Percentiles rank a stretch among this genome's conserved stretches.
Evolutionary conservation across 2,888 invertebrate genomes (phyloP).

Genomic region (Leptopilina syphax): DNA sequence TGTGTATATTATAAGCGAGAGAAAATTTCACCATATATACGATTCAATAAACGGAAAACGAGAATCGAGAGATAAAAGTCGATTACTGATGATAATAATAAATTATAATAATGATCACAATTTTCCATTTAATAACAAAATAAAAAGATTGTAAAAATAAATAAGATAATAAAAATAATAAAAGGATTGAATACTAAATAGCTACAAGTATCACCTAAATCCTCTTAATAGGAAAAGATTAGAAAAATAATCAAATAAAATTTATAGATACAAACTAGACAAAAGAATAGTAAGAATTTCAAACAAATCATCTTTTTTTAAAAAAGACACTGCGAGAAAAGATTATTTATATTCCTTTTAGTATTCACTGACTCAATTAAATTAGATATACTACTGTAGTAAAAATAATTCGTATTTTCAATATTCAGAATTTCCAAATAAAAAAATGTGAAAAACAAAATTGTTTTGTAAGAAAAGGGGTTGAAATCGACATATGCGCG

Average conservation of each 20-base stretch:
- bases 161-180: background rate
- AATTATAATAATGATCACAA: background rate
- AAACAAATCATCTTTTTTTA: too few species aligned
- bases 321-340: too few species aligned
- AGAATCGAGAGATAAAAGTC: background rate
- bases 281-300: too few species aligned
- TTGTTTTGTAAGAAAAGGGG: background rate
- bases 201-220: background rate
- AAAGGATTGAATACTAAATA: background rate
- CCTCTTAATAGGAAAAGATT: too few species aligned
- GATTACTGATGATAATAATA: background rate
- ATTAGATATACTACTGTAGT: too few species aligned
- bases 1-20: background rate
- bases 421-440: background rate
- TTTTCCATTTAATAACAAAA: too few species aligned
- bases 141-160: background rate
- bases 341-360: too few species aligned
- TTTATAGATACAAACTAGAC: too few species aligned
- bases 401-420: too few species aligned
- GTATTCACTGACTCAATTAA: too few species aligned
- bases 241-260: too few species aligned
- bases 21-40: background rate
- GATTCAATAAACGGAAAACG: background rate
- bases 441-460: background rate
- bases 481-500: slow-evolving; percentile 21